Percentiles rank a stretch among this genome's conserved stretches.
Evolutionary conservation across 1,140 invertebrate genomes (phyloP).

Genomic region (Lysiphlebus fabarum): DNA sequence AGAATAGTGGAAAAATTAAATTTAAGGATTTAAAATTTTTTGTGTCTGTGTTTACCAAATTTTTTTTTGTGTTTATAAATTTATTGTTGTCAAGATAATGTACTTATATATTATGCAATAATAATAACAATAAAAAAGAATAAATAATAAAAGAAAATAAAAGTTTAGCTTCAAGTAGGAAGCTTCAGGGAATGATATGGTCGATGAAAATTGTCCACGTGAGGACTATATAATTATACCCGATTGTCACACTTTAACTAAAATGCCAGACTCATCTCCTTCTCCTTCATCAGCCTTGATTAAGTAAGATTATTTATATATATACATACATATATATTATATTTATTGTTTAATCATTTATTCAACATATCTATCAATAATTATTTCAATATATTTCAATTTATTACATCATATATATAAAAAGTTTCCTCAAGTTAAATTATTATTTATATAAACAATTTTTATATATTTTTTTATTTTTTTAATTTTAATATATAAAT

Average conservation of each 20-base stretch:
- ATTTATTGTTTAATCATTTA: slow-evolving; percentile 5
- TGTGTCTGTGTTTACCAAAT: too few relatives aligned
- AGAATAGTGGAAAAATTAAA: too few relatives aligned
- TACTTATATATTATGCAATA: slow-evolving; percentile 12
- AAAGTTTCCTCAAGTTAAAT: neutral
- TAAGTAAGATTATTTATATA: slow-evolving; percentile 33
- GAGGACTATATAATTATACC: slow-evolving; percentile 29
- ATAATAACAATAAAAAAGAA: neutral
- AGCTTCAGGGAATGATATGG: slow-evolving; percentile 36
- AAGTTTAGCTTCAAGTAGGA: too few relatives aligned
- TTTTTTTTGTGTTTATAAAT: too few relatives aligned
- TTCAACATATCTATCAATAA: slow-evolving; percentile 16
- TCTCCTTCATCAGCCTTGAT: slow-evolving; percentile 34
- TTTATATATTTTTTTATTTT: too few relatives aligned
- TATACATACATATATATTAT: neutral
- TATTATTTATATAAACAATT: too few relatives aligned
- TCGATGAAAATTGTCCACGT: slow-evolving; percentile 37
- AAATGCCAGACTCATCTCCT: slow-evolving; percentile 42
- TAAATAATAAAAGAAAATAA: too few relatives aligned
- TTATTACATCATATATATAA: neutral
- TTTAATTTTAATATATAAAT: too few relatives aligned
- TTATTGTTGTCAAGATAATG: neutral
- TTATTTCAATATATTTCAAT: slow-evolving; percentile 3
- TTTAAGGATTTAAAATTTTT: too few relatives aligned
- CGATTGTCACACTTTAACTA: slow-evolving; percentile 35